Percentiles rank a stretch among this genome's conserved stretches.
Conservation (phyloP, 2,797 vertebrate species). For the Odontamblyopus rebecca region DNA sequence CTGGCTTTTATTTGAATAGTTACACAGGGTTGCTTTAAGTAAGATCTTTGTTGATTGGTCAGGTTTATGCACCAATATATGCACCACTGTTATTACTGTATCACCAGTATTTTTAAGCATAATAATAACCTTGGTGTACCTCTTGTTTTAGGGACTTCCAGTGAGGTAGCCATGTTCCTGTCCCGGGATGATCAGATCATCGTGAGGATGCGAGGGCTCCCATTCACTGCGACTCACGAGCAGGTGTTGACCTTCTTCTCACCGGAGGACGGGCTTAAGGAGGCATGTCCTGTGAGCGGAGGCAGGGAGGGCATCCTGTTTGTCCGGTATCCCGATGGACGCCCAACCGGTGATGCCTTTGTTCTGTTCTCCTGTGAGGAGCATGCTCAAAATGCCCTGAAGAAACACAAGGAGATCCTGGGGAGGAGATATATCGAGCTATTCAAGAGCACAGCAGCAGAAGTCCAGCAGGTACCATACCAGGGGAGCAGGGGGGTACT, state of each 20-base stretch:
- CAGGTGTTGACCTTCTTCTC: conserved; percentile 92
- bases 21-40: neutral
- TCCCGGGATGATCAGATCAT: conserved; percentile 95
- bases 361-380: conserved; percentile 95
- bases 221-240: conserved; percentile 90
- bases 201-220: conserved; percentile 93
- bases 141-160: conserved; percentile 85
- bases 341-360: conserved; percentile 95
- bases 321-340: conserved; percentile 93
- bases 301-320: conserved; percentile 91
- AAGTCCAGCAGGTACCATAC: conserved; percentile 90
- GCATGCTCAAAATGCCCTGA: conserved; percentile 91
- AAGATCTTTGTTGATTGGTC: neutral
- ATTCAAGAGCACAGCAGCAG: conserved; percentile 95
- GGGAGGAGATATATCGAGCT: conserved; percentile 97
- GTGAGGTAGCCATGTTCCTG: conserved; percentile 93
- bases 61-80: neutral
- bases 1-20: too few relatives aligned
- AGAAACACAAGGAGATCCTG: conserved; percentile 95
- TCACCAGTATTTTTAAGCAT: neutral
- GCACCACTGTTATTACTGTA: neutral
- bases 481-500: too few relatives aligned
- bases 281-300: conserved; percentile 85
- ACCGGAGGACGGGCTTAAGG: conserved; percentile 59
- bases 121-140: conserved; percentile 10